Conservation (phyloP, 2,797 vertebrate genomes). For the Rhadinocentrus ornatus region DNA sequence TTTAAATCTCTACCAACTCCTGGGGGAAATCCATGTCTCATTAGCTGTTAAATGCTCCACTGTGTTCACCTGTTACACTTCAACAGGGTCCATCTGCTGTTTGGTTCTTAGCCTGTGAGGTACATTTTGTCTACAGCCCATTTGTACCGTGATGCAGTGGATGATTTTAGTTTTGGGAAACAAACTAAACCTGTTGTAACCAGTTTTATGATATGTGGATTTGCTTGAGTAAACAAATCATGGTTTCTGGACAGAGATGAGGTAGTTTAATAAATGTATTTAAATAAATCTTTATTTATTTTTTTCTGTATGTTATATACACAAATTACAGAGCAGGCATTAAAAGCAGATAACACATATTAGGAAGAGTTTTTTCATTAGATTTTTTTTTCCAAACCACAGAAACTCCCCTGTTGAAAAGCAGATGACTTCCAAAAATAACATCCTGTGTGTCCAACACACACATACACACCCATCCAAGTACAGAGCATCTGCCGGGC, state of each 20-base stretch:
- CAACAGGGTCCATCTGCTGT: background rate
- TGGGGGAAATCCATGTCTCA: background rate
- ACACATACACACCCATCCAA: slow-evolving; percentile 10
- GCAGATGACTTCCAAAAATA: slow-evolving; percentile 37
- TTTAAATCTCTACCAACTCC: background rate
- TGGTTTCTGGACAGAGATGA: background rate
- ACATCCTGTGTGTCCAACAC: slow-evolving; percentile 27
- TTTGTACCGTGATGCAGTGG: background rate
- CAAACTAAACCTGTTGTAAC: background rate
- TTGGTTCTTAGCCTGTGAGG: background rate
- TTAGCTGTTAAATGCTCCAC: background rate
- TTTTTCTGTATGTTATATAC: background rate
- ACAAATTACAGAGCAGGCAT: slow-evolving; percentile 22
- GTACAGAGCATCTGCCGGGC: slow-evolving; percentile 59
- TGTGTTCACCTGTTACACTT: background rate
- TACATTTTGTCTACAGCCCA: background rate
- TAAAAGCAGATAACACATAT: background rate
- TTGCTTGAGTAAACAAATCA: background rate
- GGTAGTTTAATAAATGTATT: background rate
- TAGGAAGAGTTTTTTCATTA: slow-evolving; percentile 17
- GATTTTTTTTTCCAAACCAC: slow-evolving; percentile 31
- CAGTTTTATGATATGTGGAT: background rate
- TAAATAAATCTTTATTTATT: background rate
- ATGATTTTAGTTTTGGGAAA: background rate
- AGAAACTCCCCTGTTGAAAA: slow-evolving; percentile 40